Percentiles rank a stretch among this genome's conserved stretches.
These are phyloP conservation scores for Nemoura dubitans DNA, from an alignment of 2,888 invertebrate species.

Conservation along the genomic window DNA sequence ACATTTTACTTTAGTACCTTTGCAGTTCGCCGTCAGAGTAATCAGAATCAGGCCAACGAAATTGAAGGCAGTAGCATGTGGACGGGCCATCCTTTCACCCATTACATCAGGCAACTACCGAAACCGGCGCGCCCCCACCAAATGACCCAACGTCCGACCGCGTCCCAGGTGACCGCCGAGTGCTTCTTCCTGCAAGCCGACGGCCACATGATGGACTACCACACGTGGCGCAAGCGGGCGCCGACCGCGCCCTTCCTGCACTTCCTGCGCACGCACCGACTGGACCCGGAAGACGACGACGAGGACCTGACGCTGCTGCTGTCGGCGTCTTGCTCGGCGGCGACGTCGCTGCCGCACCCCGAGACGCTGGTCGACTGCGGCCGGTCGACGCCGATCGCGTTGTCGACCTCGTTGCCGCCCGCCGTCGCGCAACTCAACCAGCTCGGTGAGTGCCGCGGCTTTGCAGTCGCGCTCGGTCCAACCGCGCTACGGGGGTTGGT, in stretches of 20 bases:
- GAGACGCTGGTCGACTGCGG: slow-evolving; percentile 70
- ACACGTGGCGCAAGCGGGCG: slow-evolving; percentile 83
- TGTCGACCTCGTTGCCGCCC: slow-evolving; percentile 68
- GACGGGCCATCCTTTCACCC: too few species aligned
- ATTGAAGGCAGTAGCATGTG: too few species aligned
- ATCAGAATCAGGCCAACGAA: too few species aligned
- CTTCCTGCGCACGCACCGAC: slow-evolving; percentile 77
- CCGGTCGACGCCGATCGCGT: slow-evolving; percentile 68
- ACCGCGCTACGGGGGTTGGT: too few species aligned
- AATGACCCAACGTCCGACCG: too few species aligned
- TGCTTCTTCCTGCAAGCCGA: slow-evolving; percentile 87
- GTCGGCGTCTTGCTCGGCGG: slow-evolving; percentile 51
- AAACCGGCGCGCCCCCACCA: too few species aligned
- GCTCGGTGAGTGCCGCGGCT: slow-evolving; percentile 62
- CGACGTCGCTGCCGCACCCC: slow-evolving; percentile 59
- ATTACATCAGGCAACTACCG: too few species aligned
- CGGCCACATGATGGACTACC: slow-evolving; percentile 89
- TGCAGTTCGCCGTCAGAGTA: too few species aligned
- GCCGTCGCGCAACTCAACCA: slow-evolving; percentile 70
- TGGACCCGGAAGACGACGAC: slow-evolving; percentile 69
- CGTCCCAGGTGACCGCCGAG: slow-evolving; percentile 84
- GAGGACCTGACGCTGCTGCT: slow-evolving; percentile 59
- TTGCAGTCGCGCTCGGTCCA: too few species aligned
- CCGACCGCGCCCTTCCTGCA: slow-evolving; percentile 77
- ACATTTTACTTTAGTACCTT: too few species aligned